Percentiles rank a stretch among this genome's conserved stretches.
phyloP scores from a whole-genome alignment of 92 coral and sea anemone genomes.

The Palythoa caribaeorum region DNA sequence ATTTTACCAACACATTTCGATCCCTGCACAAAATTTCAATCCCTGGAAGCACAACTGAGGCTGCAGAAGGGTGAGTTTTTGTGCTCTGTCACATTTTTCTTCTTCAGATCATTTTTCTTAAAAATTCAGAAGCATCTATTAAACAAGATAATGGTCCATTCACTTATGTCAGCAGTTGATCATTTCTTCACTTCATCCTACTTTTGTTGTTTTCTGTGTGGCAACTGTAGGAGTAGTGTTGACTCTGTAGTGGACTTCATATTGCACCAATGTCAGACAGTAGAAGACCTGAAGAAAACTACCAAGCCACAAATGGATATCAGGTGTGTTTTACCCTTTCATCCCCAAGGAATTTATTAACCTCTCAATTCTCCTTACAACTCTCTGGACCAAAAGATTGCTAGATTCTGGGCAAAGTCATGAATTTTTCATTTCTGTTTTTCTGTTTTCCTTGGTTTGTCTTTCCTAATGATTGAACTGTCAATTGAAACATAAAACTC shows the following conservation, averaged over 20 bases:
- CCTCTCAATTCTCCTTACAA: too few relatives aligned
- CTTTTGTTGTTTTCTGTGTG: background rate
- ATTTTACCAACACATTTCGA: slow-evolving; percentile 82
- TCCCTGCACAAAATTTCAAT: slow-evolving; percentile 60
- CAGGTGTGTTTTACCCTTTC: slow-evolving; percentile 33
- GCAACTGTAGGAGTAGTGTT: slow-evolving; percentile 32
- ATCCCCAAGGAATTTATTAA: too few relatives aligned
- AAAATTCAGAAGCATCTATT: too few relatives aligned
- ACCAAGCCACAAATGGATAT: slow-evolving; percentile 66
- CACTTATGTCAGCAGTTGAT: background rate
- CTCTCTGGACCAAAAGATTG: too few relatives aligned
- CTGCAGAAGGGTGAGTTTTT: slow-evolving; percentile 42
- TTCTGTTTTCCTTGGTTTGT: too few relatives aligned
- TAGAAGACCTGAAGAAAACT: slow-evolving; percentile 75
- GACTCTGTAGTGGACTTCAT: slow-evolving; percentile 69
- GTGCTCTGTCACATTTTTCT: background rate
- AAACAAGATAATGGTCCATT: too few relatives aligned
- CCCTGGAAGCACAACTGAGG: background rate
- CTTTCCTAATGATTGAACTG: too few relatives aligned
- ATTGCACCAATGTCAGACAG: slow-evolving; percentile 83
- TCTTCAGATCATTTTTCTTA: background rate
- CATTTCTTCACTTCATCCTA: background rate
- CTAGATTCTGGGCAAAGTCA: too few relatives aligned
- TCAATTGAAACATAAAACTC: too few relatives aligned
- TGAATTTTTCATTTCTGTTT: too few relatives aligned